Evolutionary conservation across 2,797 vertebrate species (phyloP).

Genomic region (Pseudomugil tenellus): DNA sequence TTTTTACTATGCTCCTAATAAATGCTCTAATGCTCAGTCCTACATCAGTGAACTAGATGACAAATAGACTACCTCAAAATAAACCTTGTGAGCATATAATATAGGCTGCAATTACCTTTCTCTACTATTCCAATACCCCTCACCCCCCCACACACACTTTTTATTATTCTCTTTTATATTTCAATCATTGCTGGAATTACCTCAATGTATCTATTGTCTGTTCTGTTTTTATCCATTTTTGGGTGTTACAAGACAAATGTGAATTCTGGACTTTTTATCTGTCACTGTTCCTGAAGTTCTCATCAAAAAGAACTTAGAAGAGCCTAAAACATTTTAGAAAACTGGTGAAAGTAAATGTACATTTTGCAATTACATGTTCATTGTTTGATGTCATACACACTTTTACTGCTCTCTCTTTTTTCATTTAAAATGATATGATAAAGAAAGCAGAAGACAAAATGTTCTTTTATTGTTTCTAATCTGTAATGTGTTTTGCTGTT

Average conservation of each 20-base stretch:
- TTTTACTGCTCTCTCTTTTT: not conserved
- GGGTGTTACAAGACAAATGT: not conserved
- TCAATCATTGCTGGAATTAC: not conserved
- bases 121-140: not conserved
- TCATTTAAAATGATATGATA: not conserved
- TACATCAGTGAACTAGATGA: not conserved
- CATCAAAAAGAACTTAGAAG: too few relatives aligned
- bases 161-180: not conserved
- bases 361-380: not conserved
- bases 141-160: too few relatives aligned
- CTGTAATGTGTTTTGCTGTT: slow-evolving; percentile 4
- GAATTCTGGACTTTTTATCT: not conserved
- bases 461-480: not conserved
- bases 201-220: not conserved
- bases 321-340: not conserved
- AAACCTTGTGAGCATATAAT: not conserved
- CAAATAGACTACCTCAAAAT: not conserved
- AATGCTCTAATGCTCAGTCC: too few relatives aligned
- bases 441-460: slow-evolving; percentile 5
- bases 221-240: not conserved
- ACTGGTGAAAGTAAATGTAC: not conserved
- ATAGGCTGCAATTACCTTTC: not conserved
- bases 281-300: too few relatives aligned
- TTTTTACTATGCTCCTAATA: too few relatives aligned
- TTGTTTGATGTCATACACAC: not conserved